Percentiles rank a stretch among this genome's conserved stretches.
These are phyloP conservation scores for Hemistola chrysoprasaria DNA, from an alignment of 2,888 invertebrate genomes.

Conservation along the genomic window DNA sequence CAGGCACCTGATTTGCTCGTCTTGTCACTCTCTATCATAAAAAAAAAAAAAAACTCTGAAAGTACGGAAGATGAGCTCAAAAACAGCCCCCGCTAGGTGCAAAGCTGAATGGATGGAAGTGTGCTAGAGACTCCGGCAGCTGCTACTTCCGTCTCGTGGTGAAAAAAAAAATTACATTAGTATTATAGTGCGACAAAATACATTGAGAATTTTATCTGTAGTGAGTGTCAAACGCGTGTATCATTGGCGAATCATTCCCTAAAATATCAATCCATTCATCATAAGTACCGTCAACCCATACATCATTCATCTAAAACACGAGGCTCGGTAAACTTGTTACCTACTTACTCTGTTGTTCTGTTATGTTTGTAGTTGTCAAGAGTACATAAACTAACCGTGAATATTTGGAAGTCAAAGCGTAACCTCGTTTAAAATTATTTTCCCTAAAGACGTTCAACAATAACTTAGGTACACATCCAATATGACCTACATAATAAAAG, in stretches of 20 bases:
- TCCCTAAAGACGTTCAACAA: slow-evolving; percentile 1
- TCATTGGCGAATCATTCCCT: slow-evolving; percentile 6
- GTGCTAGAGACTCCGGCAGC: too few species aligned
- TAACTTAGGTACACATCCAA: slow-evolving; percentile 7
- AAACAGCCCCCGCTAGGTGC: too few species aligned
- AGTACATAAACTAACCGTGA: slow-evolving; percentile 1
- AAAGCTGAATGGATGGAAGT: too few species aligned
- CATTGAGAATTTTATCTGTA: slow-evolving; percentile 6
- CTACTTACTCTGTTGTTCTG: slow-evolving; percentile 6
- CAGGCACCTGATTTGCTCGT: too few species aligned
- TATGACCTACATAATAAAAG: slow-evolving; percentile 4
- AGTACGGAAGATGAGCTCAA: too few species aligned
- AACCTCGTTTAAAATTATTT: slow-evolving; percentile 10
- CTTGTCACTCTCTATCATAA: too few species aligned
- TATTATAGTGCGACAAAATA: too few species aligned
- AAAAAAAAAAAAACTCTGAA: too few species aligned
- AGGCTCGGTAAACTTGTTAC: slow-evolving; percentile 3
- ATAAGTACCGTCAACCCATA: slow-evolving; percentile 1
- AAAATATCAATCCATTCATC: slow-evolving; percentile 11
- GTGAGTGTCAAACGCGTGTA: slow-evolving; percentile 11
- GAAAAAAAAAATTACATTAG: too few species aligned
- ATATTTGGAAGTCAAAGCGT: slow-evolving; percentile 6
- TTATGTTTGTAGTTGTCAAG: neutral
- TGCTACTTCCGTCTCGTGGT: too few species aligned
- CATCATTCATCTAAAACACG: slow-evolving; percentile 5